phyloP scores from a whole-genome alignment of 2,113 vertebrate genomes.

The Anas platyrhynchos region DNA sequence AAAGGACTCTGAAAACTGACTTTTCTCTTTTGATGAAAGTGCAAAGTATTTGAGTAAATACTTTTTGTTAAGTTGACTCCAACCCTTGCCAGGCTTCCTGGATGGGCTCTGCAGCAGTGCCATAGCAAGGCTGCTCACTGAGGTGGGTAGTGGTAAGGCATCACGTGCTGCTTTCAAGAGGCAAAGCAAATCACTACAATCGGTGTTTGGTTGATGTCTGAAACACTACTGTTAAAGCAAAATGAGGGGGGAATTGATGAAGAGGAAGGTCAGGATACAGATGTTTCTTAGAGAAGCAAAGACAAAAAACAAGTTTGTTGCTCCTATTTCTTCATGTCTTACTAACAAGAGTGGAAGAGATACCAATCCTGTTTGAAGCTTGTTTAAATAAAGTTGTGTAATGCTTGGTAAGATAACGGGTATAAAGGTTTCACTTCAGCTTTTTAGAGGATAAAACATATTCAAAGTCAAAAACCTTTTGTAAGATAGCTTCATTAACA shows the following conservation, averaged over 20 bases:
- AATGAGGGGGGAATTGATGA: not conserved
- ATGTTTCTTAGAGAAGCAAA: not conserved
- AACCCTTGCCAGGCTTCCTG: not conserved
- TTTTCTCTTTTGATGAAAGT: not conserved
- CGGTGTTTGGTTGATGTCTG: not conserved
- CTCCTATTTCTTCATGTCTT: not conserved
- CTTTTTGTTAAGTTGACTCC: not conserved
- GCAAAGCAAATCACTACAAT: not conserved
- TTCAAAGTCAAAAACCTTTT: constrained; percentile 26
- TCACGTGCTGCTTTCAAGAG: not conserved
- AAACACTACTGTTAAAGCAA: not conserved
- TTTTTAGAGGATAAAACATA: not conserved
- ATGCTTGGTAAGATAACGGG: not conserved
- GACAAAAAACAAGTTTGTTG: not conserved
- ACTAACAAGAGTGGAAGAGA: not conserved
- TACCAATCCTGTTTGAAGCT: not conserved
- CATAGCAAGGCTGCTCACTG: not conserved
- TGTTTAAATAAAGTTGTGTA: not conserved
- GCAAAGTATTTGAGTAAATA: not conserved
- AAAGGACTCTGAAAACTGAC: not conserved
- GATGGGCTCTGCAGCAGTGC: accelerated
- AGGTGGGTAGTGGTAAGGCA: not conserved
- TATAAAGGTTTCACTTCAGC: not conserved
- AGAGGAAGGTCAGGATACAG: not conserved
- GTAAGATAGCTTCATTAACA: constrained; percentile 48